phyloP scores from a whole-genome alignment of 1,140 invertebrate species.

The Drosophila malerkotliana region DNA sequence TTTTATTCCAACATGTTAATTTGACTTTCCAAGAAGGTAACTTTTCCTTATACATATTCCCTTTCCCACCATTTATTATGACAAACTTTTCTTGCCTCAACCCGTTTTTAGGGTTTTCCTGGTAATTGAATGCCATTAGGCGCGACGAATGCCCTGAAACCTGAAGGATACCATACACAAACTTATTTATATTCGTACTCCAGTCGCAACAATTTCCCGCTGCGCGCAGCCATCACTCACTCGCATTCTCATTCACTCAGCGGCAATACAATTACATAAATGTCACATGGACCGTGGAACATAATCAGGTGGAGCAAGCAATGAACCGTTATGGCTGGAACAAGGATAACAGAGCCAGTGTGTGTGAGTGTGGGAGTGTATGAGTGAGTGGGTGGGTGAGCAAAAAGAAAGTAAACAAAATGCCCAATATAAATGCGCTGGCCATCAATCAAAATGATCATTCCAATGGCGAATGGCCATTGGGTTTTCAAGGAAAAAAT shows the following conservation, averaged over 20 bases:
- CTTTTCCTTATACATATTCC: not conserved
- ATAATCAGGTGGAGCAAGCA: constrained; percentile 59
- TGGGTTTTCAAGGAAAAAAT: constrained; percentile 20
- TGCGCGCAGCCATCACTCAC: constrained; percentile 27
- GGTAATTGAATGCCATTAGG: constrained; percentile 34
- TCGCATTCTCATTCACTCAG: constrained; percentile 12
- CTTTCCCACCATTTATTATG: not conserved
- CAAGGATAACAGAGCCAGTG: not conserved
- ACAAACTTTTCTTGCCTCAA: constrained; percentile 19
- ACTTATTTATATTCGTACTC: constrained; percentile 1
- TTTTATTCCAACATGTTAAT: not conserved
- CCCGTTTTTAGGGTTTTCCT: constrained; percentile 11
- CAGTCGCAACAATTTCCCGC: constrained; percentile 1
- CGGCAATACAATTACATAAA: constrained; percentile 68
- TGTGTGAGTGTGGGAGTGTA: not conserved
- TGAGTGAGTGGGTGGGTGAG: constrained; percentile 2
- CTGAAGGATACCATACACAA: not conserved
- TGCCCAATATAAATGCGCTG: constrained; percentile 56
- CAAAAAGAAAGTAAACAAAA: constrained; percentile 25
- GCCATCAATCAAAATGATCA: constrained; percentile 71
- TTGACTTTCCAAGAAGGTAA: not conserved
- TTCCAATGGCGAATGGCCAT: constrained; percentile 32
- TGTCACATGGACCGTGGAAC: constrained; percentile 56
- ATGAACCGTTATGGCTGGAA: constrained; percentile 47
- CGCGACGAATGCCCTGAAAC: not conserved